Evolutionary conservation across 1,140 invertebrate genomes (phyloP).

Genomic region (Onthophagus taurus): DNA sequence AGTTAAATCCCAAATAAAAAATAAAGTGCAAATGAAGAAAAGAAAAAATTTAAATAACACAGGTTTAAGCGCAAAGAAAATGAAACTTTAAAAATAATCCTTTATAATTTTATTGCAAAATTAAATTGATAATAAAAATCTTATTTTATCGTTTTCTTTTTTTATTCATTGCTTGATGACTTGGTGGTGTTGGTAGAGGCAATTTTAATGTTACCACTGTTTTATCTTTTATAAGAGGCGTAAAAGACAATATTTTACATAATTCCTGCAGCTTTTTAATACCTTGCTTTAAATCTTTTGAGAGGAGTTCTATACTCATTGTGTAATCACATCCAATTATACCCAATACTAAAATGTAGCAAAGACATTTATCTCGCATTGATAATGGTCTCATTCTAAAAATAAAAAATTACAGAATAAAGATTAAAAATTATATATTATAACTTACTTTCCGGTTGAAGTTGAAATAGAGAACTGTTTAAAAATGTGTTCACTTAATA

Average conservation of each 20-base stretch:
- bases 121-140: not conserved
- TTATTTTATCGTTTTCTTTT: not conserved
- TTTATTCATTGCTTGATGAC: not conserved
- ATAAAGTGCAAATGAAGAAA: slow-evolving; percentile 33
- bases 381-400: slow-evolving; percentile 38
- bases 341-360: slow-evolving; percentile 41
- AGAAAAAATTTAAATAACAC: slow-evolving; percentile 32
- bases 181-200: slow-evolving; percentile 35
- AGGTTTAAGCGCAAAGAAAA: slow-evolving; percentile 37
- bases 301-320: slow-evolving; percentile 38
- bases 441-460: slow-evolving; percentile 34
- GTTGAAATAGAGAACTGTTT: slow-evolving; percentile 36
- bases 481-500: slow-evolving; percentile 33
- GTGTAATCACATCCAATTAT: slow-evolving; percentile 36
- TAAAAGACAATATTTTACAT: slow-evolving; percentile 36
- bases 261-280: slow-evolving; percentile 40
- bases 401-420: slow-evolving; percentile 21
- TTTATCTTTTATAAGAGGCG: slow-evolving; percentile 34
- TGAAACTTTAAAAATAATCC: slow-evolving; percentile 40
- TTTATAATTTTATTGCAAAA: not conserved
- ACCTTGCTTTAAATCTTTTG: slow-evolving; percentile 34
- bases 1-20: slow-evolving; percentile 43
- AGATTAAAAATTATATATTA: slow-evolving; percentile 4
- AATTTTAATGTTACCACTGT: slow-evolving; percentile 36
- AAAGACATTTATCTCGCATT: slow-evolving; percentile 41